Evolutionary conservation across 2,797 vertebrate species (phyloP), one percentile per base, ranked within the genome.

Genomic region (Sphenodon punctatus): DNA sequence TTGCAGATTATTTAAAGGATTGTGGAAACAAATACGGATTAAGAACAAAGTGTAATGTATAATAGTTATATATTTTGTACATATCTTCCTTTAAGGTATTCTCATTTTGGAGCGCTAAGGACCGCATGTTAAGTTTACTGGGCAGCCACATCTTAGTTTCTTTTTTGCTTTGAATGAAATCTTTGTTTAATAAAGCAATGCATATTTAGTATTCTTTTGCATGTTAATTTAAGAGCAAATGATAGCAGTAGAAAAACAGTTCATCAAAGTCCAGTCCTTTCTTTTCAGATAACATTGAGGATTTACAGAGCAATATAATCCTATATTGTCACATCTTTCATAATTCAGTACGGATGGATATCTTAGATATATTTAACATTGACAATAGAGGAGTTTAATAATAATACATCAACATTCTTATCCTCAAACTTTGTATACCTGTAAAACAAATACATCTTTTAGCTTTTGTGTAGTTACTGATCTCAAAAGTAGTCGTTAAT

Each of bases 401-500:
- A 60, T 36, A 60, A 15, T 2, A 0, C 23, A 14, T 1, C 2
- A 5, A 0, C 0, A 15, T 3, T 51, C 14, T 30, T 53, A 25
- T 63, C 68, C 43, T 46, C 13, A 41, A 48, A 23, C 45, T 81
- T 46, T 58, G 13, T 8, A 22, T 55, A 23, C 10, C 30, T 67
- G 27, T 67, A 46, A 13, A 30, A 39, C 48, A 69, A n/a, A 32
- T 12, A 13, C 2, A 0, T 38, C 36, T 30, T 59, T 71, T 55
- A 27, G 36, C 30, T 39, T 6, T 12, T 13, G 32, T n/a, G 17
- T 36, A 72, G 3, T 34, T 14, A 23, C 13, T 13, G 5, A 9
- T 61, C 17, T 79, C 49, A 74, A 8, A 65, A 84, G 2, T 14
- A 41, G 19, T 55, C 2, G 4, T 3, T 3, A 55, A n/a, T 20